A percentile compares a stretch with the other conserved stretches of the same genome.
phyloP scores from a whole-genome alignment of 2,113 vertebrate genomes.

The Psophia crepitans region DNA sequence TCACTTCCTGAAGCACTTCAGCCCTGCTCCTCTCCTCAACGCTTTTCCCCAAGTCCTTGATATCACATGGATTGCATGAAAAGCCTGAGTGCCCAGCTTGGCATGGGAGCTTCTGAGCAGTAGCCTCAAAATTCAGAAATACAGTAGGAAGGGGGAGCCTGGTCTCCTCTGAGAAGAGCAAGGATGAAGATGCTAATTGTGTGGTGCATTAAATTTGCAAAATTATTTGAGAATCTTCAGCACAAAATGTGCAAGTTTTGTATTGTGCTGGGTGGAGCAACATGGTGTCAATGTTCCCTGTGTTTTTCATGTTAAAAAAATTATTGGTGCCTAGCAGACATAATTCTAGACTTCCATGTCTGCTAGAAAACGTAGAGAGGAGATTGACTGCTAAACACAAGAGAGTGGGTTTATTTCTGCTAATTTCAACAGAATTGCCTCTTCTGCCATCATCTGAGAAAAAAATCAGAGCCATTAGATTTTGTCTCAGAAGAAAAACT shows the following conservation, averaged over 20 bases:
- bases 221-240: neutral
- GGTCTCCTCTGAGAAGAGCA: neutral
- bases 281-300: neutral
- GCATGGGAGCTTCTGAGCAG: neutral
- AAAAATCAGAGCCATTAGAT: neutral
- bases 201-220: neutral
- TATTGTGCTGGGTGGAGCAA: neutral
- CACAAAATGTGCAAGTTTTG: neutral
- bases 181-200: neutral
- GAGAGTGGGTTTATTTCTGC: neutral
- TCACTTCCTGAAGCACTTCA: neutral
- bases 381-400: neutral
- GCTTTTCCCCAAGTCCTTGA: neutral
- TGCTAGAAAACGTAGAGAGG: neutral
- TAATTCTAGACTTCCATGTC: neutral
- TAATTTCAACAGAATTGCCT: constrained; percentile 18
- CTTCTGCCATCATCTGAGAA: neutral
- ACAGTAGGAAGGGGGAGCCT: neutral
- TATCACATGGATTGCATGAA: neutral
- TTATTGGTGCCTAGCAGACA: neutral
- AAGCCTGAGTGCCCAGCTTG: neutral
- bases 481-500: neutral
- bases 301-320: neutral
- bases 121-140: neutral
- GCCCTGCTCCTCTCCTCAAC: neutral